phyloP scores from a whole-genome alignment of 2,797 vertebrate species.

The Melanotaenia boesemani region DNA sequence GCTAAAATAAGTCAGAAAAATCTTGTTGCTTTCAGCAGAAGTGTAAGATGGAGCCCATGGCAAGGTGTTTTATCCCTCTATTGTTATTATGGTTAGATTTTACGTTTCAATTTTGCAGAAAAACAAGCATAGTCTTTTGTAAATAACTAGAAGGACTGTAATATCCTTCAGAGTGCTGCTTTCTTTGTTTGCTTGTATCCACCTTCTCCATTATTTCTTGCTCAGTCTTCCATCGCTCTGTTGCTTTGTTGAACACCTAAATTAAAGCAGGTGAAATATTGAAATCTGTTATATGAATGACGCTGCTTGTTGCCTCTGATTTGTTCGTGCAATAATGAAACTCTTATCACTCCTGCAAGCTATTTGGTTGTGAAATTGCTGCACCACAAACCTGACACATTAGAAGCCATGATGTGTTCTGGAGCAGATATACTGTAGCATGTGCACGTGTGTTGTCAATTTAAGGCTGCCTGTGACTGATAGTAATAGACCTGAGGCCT shows the following conservation, averaged over 20 bases:
- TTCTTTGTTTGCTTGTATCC: conserved; percentile 70
- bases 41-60: conserved; percentile 57
- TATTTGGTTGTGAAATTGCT: conserved; percentile 84
- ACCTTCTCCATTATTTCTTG: conserved; percentile 71
- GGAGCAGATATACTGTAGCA: conserved; percentile 68
- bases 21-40: conserved; percentile 59
- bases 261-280: conserved; percentile 83
- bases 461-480: conserved; percentile 63
- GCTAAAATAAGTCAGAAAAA: conserved; percentile 63
- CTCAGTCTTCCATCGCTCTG: conserved; percentile 65
- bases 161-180: conserved; percentile 73
- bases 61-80: conserved; percentile 66
- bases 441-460: conserved; percentile 67
- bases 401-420: conserved; percentile 78
- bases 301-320: conserved; percentile 82
- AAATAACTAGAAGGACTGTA: conserved; percentile 70
- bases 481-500: conserved; percentile 56
- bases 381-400: conserved; percentile 75
- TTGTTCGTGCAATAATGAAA: conserved; percentile 82
- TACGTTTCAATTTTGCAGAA: conserved; percentile 78
- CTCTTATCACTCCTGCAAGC: conserved; percentile 79
- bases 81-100: conserved; percentile 83
- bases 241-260: conserved; percentile 79
- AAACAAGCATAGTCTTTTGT: conserved; percentile 61
- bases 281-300: conserved; percentile 79